Conservation (phyloP, 2,113 vertebrate species). For the Alaudala cheleensis region DNA sequence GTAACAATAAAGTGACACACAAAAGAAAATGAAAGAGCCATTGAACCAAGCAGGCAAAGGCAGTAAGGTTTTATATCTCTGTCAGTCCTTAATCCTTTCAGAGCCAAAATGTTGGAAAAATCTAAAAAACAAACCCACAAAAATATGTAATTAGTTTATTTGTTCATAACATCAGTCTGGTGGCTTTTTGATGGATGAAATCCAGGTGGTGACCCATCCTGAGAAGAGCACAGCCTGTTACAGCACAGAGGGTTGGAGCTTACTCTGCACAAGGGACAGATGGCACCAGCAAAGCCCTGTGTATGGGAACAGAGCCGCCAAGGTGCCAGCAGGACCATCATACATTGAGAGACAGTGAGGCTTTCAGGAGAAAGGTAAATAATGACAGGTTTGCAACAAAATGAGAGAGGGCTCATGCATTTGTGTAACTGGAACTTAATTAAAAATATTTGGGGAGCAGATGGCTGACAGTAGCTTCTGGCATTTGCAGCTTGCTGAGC, state of each 20-base stretch:
- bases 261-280: fast-evolving
- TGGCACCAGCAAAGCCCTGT: background rate
- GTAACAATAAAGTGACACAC: background rate
- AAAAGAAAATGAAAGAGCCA: background rate
- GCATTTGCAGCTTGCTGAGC: background rate
- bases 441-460: background rate
- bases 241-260: background rate
- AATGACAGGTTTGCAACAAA: background rate
- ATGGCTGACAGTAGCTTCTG: background rate
- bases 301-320: background rate
- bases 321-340: background rate
- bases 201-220: background rate
- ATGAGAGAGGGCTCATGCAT: fast-evolving
- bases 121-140: background rate
- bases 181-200: background rate
- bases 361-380: background rate
- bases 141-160: background rate
- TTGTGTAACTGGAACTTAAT: background rate
- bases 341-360: background rate
- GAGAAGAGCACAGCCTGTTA: background rate
- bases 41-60: background rate
- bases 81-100: background rate
- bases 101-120: background rate
- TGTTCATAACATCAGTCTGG: background rate
- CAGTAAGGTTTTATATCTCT: background rate